Conservation (phyloP, 2,888 invertebrate genomes). For the Miltochrista miniata region DNA sequence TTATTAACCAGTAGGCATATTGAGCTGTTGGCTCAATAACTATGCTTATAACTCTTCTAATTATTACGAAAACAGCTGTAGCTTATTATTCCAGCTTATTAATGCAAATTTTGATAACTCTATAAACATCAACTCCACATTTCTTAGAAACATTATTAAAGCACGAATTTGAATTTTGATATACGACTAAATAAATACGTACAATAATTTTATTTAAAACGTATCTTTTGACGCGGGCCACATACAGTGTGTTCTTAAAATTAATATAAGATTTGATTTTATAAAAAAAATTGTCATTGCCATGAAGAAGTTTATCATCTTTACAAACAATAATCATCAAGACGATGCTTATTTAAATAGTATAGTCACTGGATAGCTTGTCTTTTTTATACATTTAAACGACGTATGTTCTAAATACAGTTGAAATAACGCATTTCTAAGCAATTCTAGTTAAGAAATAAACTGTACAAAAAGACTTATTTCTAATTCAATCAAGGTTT, state of each 20-base stretch:
- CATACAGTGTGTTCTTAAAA: conserved; percentile 9
- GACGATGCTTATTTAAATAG: conserved; percentile 35
- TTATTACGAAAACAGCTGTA: conserved; percentile 6
- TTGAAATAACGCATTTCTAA: conserved; percentile 48
- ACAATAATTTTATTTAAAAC: too few species aligned
- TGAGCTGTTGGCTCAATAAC: background rate
- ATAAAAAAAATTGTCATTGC: background rate
- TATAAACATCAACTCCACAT: background rate
- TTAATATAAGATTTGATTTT: background rate
- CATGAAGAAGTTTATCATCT: background rate
- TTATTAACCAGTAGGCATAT: too few species aligned
- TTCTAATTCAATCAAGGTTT: conserved; percentile 16
- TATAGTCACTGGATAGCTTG: conserved; percentile 53
- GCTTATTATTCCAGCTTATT: conserved; percentile 17
- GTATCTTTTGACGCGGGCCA: background rate
- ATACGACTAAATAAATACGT: too few species aligned
- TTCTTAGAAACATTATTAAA: conserved; percentile 13
- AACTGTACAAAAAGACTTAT: conserved; percentile 42
- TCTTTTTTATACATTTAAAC: conserved; percentile 54
- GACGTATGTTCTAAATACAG: conserved; percentile 47
- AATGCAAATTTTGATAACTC: conserved; percentile 3
- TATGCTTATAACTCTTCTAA: background rate
- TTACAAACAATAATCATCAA: conserved; percentile 38
- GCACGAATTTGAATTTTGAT: background rate
- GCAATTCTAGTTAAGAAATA: conserved; percentile 39